phyloP scores from a whole-genome alignment of 1,140 invertebrate genomes.

The Druon quercuslanigerum region DNA sequence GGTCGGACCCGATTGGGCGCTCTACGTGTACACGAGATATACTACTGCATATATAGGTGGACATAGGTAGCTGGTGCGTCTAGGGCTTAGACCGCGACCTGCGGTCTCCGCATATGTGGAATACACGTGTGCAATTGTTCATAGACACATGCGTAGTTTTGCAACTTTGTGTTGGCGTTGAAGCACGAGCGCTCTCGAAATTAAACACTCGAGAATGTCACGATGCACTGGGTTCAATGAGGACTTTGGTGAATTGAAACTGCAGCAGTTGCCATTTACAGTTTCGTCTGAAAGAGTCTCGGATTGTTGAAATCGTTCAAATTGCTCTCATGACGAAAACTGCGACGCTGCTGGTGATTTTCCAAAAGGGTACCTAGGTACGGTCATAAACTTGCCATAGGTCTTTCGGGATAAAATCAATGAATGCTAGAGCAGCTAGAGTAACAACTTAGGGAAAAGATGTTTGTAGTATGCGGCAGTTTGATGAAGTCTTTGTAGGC shows the following conservation, averaged over 20 bases:
- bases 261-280: constrained; percentile 14
- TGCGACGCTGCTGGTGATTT: no score
- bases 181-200: constrained; percentile 48
- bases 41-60: constrained; percentile 21
- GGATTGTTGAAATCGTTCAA: no score
- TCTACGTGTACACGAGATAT: constrained; percentile 30
- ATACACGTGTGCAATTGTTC: constrained; percentile 38
- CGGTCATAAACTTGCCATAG: no score
- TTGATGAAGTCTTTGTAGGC: no score
- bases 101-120: constrained; percentile 52
- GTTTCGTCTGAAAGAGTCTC: no score
- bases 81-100: constrained; percentile 67
- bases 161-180: constrained; percentile 4
- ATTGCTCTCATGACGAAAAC: no score
- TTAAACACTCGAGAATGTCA: constrained; percentile 55
- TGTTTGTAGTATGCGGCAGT: no score
- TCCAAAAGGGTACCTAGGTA: no score
- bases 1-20: constrained; percentile 45
- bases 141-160: constrained; percentile 32
- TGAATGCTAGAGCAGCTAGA: no score
- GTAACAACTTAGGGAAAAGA: no score
- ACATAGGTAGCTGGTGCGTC: constrained; percentile 51
- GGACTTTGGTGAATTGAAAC: background rate
- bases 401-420: no score
- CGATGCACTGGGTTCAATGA: constrained; percentile 13